A percentile compares a stretch with the other conserved stretches of the same genome.
phyloP scores from a whole-genome alignment of 1,140 invertebrate genomes.

The Aphelinus atriplicis region DNA sequence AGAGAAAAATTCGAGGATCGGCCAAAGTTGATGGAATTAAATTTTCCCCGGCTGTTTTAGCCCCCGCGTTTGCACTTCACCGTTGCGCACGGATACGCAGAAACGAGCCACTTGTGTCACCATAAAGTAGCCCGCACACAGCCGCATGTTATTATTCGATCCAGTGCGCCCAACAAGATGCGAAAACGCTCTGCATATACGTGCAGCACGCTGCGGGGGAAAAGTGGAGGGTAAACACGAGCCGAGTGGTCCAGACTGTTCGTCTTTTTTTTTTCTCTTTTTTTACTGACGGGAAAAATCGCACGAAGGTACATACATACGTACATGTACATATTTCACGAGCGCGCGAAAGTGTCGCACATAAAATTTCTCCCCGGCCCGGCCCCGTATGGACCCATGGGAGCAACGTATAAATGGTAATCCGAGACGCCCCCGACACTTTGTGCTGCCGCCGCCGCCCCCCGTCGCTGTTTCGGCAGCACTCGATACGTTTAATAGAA shows the following conservation, averaged over 20 bases:
- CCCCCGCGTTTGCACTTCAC: too few species aligned
- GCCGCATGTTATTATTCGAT: too few species aligned
- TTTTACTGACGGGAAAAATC: slow-evolving; percentile 51
- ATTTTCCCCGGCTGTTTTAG: too few species aligned
- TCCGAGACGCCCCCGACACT: slow-evolving; percentile 6
- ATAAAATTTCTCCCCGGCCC: slow-evolving; percentile 25
- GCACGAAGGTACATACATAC: slow-evolving; percentile 14
- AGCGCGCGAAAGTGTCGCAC: background rate
- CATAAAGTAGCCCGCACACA: too few species aligned
- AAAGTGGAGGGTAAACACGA: background rate
- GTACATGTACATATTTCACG: slow-evolving; percentile 45
- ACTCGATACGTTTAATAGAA: background rate
- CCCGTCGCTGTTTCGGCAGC: background rate
- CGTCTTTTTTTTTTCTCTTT: slow-evolving; percentile 10
- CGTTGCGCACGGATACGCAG: too few species aligned
- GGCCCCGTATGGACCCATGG: slow-evolving; percentile 19
- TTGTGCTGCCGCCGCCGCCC: background rate
- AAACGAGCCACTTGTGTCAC: too few species aligned
- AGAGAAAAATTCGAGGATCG: too few species aligned
- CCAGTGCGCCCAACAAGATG: too few species aligned
- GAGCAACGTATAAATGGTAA: slow-evolving; percentile 19
- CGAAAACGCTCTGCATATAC: too few species aligned
- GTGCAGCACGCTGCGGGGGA: slow-evolving; percentile 45
- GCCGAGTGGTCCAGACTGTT: too few species aligned
- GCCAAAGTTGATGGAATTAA: too few species aligned